These are phyloP conservation scores for Dexiosoma caninum DNA, from an alignment of 2,888 invertebrate species.

Conservation along the genomic window DNA sequence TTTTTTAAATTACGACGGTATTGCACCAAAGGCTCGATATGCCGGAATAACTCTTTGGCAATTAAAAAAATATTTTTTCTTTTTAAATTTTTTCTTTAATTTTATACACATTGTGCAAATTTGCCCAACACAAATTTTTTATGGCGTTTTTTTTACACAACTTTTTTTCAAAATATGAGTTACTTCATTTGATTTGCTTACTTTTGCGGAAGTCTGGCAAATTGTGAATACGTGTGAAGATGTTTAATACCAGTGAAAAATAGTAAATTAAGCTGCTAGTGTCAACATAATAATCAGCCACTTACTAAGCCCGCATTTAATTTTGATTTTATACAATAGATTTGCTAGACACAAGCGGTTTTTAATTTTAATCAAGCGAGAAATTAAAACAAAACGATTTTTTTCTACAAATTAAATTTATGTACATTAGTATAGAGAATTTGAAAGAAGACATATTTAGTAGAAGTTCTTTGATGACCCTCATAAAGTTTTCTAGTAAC, in stretches of 20 bases:
- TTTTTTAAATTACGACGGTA: not conserved
- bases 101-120: not conserved
- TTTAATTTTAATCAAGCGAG: constrained; percentile 15
- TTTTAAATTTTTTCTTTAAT: not conserved
- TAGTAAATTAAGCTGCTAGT: not conserved
- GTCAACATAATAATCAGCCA: constrained; percentile 12
- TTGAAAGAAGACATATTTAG: not conserved
- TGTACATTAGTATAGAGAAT: not conserved
- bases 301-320: constrained; percentile 15
- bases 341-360: not conserved
- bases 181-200: not conserved
- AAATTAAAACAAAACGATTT: not conserved
- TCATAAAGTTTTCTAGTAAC: not conserved
- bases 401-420: not conserved
- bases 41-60: no score
- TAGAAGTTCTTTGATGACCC: not conserved
- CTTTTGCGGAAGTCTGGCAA: constrained; percentile 31
- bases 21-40: no score
- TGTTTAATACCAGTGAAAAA: not conserved
- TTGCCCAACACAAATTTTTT: constrained; percentile 9
- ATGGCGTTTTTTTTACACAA: not conserved
- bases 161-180: not conserved
- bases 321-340: not conserved
- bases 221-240: constrained; percentile 7
- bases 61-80: not conserved